phyloP scores from a whole-genome alignment of 2,888 invertebrate species.

The Sicus ferrugineus region DNA sequence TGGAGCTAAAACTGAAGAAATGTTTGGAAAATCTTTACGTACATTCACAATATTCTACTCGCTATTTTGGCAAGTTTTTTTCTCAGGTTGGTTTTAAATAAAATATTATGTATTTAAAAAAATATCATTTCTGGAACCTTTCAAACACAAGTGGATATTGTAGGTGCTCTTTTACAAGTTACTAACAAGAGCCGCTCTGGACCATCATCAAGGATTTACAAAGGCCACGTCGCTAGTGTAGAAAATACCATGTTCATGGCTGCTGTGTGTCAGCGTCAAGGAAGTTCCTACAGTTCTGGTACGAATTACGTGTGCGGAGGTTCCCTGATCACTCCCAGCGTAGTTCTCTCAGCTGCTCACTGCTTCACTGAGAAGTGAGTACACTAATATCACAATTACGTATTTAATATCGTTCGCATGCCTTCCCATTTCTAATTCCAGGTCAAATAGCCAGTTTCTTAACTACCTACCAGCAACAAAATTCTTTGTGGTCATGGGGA shows the following conservation, averaged over 20 bases:
- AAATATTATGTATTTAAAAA: neutral
- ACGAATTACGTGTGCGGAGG: constrained; percentile 60
- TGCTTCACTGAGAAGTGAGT: constrained; percentile 47
- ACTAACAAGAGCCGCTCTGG: neutral
- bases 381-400: too few relatives aligned
- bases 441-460: too few relatives aligned
- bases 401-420: neutral
- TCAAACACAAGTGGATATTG: neutral
- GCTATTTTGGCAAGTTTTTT: too few relatives aligned
- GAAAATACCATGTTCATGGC: constrained; percentile 54
- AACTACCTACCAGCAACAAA: too few relatives aligned
- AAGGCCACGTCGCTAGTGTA: constrained; percentile 44
- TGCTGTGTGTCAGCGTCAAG: constrained; percentile 48
- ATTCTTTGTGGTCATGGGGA: constrained; percentile 58
- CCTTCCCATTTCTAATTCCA: too few relatives aligned
- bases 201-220: constrained; percentile 41
- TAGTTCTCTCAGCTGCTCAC: constrained; percentile 48
- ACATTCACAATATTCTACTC: too few relatives aligned
- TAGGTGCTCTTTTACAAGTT: neutral
- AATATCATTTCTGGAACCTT: neutral
- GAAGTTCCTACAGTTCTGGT: constrained; percentile 52
- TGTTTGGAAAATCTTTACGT: too few relatives aligned
- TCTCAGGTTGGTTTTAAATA: neutral
- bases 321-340: constrained; percentile 48
- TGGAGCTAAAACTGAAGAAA: too few relatives aligned